phyloP scores from a whole-genome alignment of 1,140 invertebrate species.

The Trachymyrmex cornetzi region DNA sequence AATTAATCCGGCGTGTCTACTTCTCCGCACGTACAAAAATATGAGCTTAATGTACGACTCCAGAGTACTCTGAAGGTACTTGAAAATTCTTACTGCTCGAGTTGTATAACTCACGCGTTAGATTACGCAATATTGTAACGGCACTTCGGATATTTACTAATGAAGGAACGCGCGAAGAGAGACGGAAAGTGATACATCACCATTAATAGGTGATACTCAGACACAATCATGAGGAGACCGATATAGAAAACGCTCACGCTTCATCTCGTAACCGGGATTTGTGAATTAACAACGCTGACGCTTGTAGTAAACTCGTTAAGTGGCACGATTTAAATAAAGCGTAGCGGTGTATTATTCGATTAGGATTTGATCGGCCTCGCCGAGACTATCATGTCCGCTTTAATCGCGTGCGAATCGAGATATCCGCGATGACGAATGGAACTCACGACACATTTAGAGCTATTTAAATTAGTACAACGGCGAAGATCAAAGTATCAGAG shows the following conservation, averaged over 20 bases:
- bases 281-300: slow-evolving; percentile 40
- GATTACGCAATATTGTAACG: slow-evolving; percentile 31
- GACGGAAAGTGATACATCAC: slow-evolving; percentile 45
- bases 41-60: slow-evolving; percentile 1
- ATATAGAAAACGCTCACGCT: slow-evolving; percentile 21
- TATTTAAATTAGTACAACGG: neutral
- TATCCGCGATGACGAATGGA: slow-evolving; percentile 14
- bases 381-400: neutral
- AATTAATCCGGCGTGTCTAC: neutral
- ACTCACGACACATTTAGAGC: neutral
- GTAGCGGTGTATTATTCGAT: slow-evolving; percentile 36
- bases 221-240: slow-evolving; percentile 17
- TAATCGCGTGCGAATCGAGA: slow-evolving; percentile 25
- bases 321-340: slow-evolving; percentile 43
- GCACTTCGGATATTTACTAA: slow-evolving; percentile 38
- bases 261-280: slow-evolving; percentile 5
- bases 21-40: slow-evolving; percentile 29
- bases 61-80: slow-evolving; percentile 19
- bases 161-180: slow-evolving; percentile 29
- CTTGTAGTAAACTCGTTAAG: slow-evolving; percentile 47
- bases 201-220: slow-evolving; percentile 42
- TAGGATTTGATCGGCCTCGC: slow-evolving; percentile 17
- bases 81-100: slow-evolving; percentile 31
- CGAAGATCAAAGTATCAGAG: neutral
- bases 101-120: slow-evolving; percentile 9